Conservation (phyloP, 2,888 invertebrate species). For the Neoitamus cyanurus region DNA sequence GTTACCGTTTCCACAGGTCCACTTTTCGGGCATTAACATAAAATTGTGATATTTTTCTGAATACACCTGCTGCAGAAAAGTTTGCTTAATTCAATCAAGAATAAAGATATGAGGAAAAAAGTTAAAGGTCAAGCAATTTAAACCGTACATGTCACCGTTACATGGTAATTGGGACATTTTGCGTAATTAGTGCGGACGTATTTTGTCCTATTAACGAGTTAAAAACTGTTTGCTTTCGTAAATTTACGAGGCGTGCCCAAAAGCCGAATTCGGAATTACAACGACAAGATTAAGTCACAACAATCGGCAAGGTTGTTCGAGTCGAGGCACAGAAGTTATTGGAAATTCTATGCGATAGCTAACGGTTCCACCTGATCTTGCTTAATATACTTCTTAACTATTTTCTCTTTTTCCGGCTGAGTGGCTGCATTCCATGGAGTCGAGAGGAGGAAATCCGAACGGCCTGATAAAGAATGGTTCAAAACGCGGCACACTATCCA, state of each 20-base stretch:
- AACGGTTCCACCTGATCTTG: background rate
- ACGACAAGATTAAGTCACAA: background rate
- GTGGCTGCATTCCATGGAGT: background rate
- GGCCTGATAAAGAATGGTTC: background rate
- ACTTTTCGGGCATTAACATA: background rate
- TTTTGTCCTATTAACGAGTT: background rate
- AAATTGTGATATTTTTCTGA: background rate
- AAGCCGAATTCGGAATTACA: background rate
- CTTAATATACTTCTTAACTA: constrained; percentile 1
- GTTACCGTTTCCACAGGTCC: background rate
- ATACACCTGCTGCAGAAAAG: background rate
- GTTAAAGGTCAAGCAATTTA: background rate
- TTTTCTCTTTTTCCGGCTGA: constrained; percentile 5
- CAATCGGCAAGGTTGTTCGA: background rate
- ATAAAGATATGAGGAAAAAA: background rate
- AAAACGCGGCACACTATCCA: background rate
- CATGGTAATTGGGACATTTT: background rate
- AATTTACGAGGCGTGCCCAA: background rate
- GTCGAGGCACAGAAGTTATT: background rate
- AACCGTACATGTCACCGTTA: background rate
- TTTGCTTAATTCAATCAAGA: background rate
- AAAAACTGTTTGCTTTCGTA: background rate
- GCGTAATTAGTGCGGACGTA: background rate
- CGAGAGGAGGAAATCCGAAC: background rate
- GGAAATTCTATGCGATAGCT: background rate